Base-by-base conservation (phyloP, 92 coral and sea anemone species). In the Umimayanthus kanabou region DNA sequence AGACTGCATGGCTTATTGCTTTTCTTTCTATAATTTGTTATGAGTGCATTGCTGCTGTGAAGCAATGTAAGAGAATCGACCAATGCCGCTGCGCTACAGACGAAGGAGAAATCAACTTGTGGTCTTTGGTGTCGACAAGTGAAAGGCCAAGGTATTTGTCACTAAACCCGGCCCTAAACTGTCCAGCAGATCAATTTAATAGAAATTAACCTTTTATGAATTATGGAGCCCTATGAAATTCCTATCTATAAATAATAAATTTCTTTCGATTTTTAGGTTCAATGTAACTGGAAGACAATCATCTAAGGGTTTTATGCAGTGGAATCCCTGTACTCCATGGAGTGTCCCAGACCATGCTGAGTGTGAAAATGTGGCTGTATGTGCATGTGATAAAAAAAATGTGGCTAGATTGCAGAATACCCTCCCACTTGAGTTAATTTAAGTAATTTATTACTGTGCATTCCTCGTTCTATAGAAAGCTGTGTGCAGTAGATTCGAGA, bases 11-110 rank as follows among this genome's bases (percentile, higher is more conserved):
- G 15, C 37, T 6, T 11, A 39, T 33, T 20, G 79, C 53, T 75
- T 39, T 75, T 39, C 45, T 75, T 75, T 23, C 25, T 39, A 23
- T 75, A 39, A 75, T 18, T 6, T 39, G 39, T 80, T 4, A 40
- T 76, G 88, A 8, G 40, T 23, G n/a, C 16, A 28, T 61, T 43
- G 25, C 43, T 37, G 91, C 89, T 8, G 71, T 88, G 28, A 90
- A 88, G 71, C 66, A 84, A 75, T 93, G 95, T 80, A 39, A 72
- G 67, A 93, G 81, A 82, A 80, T 90, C 18, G 93, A 90, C 74
- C 25, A 65, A 10, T 93, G 95, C 53, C 91, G 91, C 37, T 93
- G 92, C 72, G 82, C 82, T 29, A 92, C 95, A 72, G 93, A 92
- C 80, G 83, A 85, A 88, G 95, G 95, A 79, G 95, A 84, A 28